A percentile compares a stretch with the other conserved stretches of the same genome.
phyloP scores from a whole-genome alignment of 2,888 invertebrate species.

The Vanessa cardui region DNA sequence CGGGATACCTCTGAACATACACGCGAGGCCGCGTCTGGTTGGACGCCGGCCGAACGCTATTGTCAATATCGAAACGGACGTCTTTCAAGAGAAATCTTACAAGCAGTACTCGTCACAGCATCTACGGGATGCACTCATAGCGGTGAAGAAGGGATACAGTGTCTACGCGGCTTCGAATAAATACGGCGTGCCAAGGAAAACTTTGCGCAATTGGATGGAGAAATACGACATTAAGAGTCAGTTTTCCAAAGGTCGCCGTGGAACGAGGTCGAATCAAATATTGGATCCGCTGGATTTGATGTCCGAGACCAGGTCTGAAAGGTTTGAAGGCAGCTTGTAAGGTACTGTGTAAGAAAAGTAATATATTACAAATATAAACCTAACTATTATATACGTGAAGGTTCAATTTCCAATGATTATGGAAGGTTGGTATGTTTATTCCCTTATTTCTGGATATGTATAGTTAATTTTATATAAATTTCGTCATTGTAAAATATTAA shows the following conservation, averaged over 20 bases:
- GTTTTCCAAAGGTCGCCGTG: slow-evolving; percentile 77
- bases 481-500: too few relatives aligned
- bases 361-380: not conserved
- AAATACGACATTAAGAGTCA: slow-evolving; percentile 82
- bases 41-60: slow-evolving; percentile 73
- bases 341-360: not conserved
- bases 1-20: slow-evolving; percentile 72
- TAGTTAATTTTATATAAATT: too few relatives aligned
- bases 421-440: too few relatives aligned
- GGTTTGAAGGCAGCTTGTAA: slow-evolving; percentile 55
- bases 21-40: slow-evolving; percentile 73
- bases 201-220: slow-evolving; percentile 83
- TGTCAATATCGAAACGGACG: slow-evolving; percentile 76
- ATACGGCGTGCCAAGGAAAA: slow-evolving; percentile 81
- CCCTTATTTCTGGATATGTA: too few relatives aligned
- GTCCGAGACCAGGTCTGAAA: slow-evolving; percentile 61
- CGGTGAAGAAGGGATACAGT: slow-evolving; percentile 79
- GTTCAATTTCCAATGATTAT: too few relatives aligned
- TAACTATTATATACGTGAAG: too few relatives aligned
- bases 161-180: slow-evolving; percentile 83
- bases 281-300: slow-evolving; percentile 71
- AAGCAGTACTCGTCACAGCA: slow-evolving; percentile 81
- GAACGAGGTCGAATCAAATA: slow-evolving; percentile 63
- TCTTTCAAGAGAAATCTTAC: slow-evolving; percentile 78
- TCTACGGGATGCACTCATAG: slow-evolving; percentile 74